Evolutionary conservation across 2,888 invertebrate genomes (phyloP).

Genomic region (Cryptus viduatorius): DNA sequence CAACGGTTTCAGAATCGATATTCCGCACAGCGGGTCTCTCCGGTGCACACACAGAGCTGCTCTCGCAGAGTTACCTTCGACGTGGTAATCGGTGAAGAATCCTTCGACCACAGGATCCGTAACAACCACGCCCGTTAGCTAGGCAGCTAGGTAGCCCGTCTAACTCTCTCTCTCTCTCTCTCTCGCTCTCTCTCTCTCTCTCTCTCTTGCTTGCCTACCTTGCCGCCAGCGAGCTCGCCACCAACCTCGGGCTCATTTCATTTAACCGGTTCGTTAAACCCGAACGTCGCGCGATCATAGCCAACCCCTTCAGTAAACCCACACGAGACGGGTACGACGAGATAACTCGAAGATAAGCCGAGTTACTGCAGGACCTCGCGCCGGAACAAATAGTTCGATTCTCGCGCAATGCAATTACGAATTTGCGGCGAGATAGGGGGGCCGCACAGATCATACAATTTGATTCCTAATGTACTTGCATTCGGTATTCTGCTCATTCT

Average conservation of each 20-base stretch:
- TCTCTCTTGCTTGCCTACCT: background rate
- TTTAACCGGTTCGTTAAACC: conserved; percentile 57
- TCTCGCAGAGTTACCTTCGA: conserved; percentile 38
- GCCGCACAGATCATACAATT: background rate
- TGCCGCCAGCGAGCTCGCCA: background rate
- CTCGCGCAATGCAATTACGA: background rate
- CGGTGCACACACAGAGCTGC: conserved; percentile 10
- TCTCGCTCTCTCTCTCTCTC: background rate
- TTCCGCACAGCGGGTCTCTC: conserved; percentile 46
- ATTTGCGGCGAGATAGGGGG: background rate
- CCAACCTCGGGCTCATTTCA: conserved; percentile 47
- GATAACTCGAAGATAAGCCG: conserved; percentile 50
- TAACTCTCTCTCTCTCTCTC: background rate
- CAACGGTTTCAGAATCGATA: conserved; percentile 64
- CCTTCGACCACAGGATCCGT: conserved; percentile 42
- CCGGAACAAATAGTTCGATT: conserved; percentile 1
- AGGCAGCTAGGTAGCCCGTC: conserved; percentile 10
- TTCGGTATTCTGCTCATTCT: background rate
- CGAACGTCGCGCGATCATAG: conserved; percentile 31
- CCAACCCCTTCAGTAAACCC: conserved; percentile 9
- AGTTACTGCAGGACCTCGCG: conserved; percentile 23
- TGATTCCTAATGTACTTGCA: no score
- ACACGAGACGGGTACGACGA: conserved; percentile 23
- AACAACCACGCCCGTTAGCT: conserved; percentile 49
- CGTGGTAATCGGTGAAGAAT: conserved; percentile 47